These are phyloP conservation scores for Ispidina lecontei DNA, from an alignment of 2,797 vertebrate species.

Conservation along the genomic window DNA sequence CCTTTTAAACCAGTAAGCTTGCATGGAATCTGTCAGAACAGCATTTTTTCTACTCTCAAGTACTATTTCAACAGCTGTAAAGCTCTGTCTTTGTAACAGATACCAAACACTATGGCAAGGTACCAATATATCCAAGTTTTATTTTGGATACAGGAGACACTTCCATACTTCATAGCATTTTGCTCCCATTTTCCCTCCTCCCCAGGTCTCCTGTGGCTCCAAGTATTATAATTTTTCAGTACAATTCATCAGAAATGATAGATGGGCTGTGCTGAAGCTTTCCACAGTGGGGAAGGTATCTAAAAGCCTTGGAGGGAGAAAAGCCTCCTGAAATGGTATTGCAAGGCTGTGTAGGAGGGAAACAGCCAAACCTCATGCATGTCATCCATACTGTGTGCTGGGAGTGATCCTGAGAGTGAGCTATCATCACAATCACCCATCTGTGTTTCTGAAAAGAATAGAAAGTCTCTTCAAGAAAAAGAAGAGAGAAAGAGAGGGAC, in stretches of 20 bases:
- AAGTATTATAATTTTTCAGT: constrained; percentile 7
- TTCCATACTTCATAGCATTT: neutral
- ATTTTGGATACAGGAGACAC: constrained; percentile 47
- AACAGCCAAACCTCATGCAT: neutral
- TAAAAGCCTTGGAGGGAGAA: neutral
- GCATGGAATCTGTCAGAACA: constrained; percentile 25
- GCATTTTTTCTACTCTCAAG: neutral
- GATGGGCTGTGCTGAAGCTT: constrained; percentile 16
- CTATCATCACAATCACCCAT: neutral
- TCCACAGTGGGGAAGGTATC: neutral
- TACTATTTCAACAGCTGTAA: constrained; percentile 33
- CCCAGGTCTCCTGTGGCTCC: neutral
- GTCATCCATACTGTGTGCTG: neutral
- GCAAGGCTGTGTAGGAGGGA: neutral
- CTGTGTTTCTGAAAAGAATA: neutral
- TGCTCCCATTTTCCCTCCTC: neutral
- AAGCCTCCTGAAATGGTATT: neutral
- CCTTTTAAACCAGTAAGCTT: neutral
- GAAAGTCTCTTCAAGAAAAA: neutral
- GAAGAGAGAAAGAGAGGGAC: neutral
- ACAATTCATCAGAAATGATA: neutral
- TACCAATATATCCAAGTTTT: constrained; percentile 19
- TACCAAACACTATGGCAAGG: constrained; percentile 27
- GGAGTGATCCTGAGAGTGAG: neutral
- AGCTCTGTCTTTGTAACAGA: constrained; percentile 12